Percentiles rank a stretch among this genome's conserved stretches.
These are phyloP conservation scores for Ahaetulla prasina DNA, from an alignment of 2,113 vertebrate genomes.

Conservation along the genomic window DNA sequence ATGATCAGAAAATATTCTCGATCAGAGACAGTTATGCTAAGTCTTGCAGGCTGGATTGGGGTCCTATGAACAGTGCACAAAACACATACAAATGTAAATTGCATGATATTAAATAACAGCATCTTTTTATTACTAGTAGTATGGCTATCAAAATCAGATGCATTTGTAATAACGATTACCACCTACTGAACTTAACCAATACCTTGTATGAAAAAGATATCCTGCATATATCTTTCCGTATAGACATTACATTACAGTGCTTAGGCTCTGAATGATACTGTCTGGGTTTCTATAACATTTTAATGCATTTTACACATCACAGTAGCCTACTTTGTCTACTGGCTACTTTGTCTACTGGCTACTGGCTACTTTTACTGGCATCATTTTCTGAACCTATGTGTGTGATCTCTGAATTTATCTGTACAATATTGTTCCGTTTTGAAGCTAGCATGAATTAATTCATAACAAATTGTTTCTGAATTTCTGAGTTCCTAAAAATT, in stretches of 20 bases:
- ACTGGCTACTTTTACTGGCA: not conserved
- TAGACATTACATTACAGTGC: not conserved
- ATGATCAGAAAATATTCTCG: constrained; percentile 53
- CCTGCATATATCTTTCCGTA: not conserved
- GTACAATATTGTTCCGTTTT: not conserved
- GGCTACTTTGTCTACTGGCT: not conserved
- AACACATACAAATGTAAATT: not conserved
- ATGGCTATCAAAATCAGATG: not conserved
- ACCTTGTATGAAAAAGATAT: not conserved
- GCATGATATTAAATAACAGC: not conserved
- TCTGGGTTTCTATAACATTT: not conserved
- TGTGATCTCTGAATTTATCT: not conserved
- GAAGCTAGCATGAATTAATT: not conserved
- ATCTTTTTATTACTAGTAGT: not conserved
- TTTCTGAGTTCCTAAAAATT: not conserved
- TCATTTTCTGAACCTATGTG: not conserved
- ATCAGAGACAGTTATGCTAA: constrained; percentile 30
- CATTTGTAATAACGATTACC: not conserved
- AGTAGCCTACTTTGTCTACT: not conserved
- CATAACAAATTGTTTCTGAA: not conserved
- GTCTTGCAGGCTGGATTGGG: not conserved
- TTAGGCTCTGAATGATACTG: not conserved
- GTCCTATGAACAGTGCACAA: not conserved
- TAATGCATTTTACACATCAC: not conserved
- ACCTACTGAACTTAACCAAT: not conserved